Conservation (phyloP, 2,888 invertebrate species). For the Athalia cordata region DNA sequence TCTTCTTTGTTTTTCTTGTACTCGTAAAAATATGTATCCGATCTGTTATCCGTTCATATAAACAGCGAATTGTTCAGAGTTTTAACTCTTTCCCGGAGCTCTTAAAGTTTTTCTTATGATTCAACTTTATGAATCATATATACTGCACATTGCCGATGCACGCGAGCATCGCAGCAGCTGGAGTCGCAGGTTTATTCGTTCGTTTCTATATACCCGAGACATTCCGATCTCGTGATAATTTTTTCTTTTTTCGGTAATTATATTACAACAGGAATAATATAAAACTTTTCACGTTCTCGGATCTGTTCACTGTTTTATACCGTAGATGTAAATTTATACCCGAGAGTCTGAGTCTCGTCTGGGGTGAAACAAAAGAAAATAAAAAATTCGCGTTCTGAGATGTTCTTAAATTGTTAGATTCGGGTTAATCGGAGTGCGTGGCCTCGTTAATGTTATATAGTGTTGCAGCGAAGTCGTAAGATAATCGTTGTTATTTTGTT, state of each 20-base stretch:
- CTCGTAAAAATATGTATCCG: too few species aligned
- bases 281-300: conserved; percentile 5
- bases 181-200: conserved; percentile 25
- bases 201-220: conserved; percentile 13
- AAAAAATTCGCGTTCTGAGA: too few species aligned
- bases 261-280: conserved; percentile 30
- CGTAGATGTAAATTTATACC: not conserved
- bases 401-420: too few species aligned
- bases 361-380: too few species aligned
- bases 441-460: too few species aligned
- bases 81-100: not conserved
- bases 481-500: not conserved
- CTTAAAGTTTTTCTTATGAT: conserved; percentile 28
- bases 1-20: too few species aligned
- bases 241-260: conserved; percentile 30
- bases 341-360: not conserved
- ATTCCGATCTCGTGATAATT: conserved; percentile 34
- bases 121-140: conserved; percentile 41
- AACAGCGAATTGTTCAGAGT: too few species aligned
- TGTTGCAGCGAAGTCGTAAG: too few species aligned
- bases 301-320: not conserved
- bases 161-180: not conserved
- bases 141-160: not conserved
- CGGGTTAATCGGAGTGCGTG: too few species aligned
- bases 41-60: too few species aligned